A percentile compares a stretch with the other conserved stretches of the same genome.
Conservation (phyloP, 2,113 vertebrate genomes). For the Lasiurus borealis region DNA sequence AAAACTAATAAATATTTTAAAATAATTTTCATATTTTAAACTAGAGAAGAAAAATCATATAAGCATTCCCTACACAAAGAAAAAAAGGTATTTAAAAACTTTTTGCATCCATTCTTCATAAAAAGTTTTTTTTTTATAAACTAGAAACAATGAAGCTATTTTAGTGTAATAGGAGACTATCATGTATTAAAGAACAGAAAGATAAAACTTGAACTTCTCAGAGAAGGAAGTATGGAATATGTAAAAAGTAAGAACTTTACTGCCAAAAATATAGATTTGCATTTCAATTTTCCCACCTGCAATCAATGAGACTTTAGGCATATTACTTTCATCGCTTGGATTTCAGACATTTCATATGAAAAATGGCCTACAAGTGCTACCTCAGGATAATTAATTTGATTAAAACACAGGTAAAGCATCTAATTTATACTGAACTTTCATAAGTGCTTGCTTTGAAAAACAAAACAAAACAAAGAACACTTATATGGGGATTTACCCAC, state of each 20-base stretch:
- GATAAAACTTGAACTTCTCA: background rate
- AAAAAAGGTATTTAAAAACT: background rate
- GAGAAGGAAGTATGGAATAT: background rate
- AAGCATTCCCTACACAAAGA: background rate
- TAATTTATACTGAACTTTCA: background rate
- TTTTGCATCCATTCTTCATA: background rate
- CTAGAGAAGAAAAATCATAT: constrained; percentile 2
- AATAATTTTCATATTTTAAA: constrained; percentile 4
- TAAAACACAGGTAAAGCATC: background rate
- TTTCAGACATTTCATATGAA: background rate
- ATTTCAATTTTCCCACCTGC: background rate
- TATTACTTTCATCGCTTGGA: background rate
- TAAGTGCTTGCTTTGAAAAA: background rate
- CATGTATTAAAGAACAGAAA: background rate
- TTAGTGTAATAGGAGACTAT: background rate
- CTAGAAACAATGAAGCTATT: background rate
- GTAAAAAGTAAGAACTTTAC: background rate
- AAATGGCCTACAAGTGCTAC: background rate
- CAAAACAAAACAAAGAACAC: background rate
- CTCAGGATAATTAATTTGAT: background rate
- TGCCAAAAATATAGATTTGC: background rate
- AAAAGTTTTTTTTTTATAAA: background rate
- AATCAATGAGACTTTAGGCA: background rate
- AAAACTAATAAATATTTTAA: constrained; percentile 3
- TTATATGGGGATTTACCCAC: background rate